Evolutionary conservation across 1,140 invertebrate species (phyloP).

Genomic region (Apocrypta bakeri): DNA sequence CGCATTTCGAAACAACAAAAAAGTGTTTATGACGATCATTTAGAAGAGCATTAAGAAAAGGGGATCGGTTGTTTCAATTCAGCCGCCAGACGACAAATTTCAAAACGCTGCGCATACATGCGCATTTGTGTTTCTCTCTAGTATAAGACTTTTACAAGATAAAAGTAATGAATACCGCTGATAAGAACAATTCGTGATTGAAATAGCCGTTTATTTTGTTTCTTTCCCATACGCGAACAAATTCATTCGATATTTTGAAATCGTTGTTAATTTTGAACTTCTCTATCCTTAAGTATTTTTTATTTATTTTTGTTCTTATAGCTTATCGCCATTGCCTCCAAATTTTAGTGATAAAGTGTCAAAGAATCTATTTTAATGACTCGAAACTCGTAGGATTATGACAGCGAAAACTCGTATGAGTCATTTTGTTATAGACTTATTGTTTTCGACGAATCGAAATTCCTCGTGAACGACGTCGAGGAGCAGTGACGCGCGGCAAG

Average conservation of each 20-base stretch:
- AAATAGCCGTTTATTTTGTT: slow-evolving; percentile 23
- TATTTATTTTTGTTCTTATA: too few species aligned
- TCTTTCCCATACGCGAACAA: background rate
- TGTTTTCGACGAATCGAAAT: slow-evolving; percentile 39
- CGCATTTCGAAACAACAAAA: too few species aligned
- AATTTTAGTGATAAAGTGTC: too few species aligned
- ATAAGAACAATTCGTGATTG: slow-evolving; percentile 40
- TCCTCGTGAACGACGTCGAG: background rate
- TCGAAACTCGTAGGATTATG: background rate
- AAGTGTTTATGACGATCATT: background rate
- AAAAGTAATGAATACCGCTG: slow-evolving; percentile 26
- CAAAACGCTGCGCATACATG: background rate
- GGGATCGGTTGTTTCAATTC: background rate
- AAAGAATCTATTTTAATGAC: background rate
- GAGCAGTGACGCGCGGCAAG: background rate
- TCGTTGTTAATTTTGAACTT: too few species aligned
- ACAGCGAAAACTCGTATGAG: background rate
- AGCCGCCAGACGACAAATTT: background rate
- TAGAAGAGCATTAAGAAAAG: background rate
- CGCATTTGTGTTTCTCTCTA: background rate
- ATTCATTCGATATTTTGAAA: background rate
- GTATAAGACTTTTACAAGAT: slow-evolving; percentile 22
- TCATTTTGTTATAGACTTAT: background rate
- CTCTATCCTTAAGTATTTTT: too few species aligned
- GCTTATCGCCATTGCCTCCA: too few species aligned